Percentiles rank a stretch among this genome's conserved stretches.
Conservation (phyloP, 1,140 invertebrate genomes). For the Cardiocondyla obscurior region DNA sequence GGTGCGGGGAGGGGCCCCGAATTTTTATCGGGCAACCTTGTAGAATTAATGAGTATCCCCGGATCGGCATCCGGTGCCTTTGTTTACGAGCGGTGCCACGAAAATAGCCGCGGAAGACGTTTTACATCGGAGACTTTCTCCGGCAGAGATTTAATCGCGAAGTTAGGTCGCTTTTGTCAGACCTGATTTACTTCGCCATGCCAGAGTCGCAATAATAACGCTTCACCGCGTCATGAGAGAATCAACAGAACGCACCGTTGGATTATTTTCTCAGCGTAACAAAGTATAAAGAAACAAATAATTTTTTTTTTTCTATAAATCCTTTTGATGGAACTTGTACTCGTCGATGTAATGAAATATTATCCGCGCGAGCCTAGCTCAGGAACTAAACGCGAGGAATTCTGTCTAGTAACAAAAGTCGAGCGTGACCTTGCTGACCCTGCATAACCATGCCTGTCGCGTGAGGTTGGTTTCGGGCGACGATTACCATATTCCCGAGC, state of each 20-base stretch:
- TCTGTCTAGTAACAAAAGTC: constrained; percentile 9
- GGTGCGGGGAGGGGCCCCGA: background rate
- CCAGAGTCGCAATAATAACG: background rate
- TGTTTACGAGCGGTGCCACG: constrained; percentile 6
- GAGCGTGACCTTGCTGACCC: constrained; percentile 39
- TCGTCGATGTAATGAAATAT: background rate
- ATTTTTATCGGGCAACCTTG: constrained; percentile 41
- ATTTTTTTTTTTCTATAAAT: no score
- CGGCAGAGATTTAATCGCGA: constrained; percentile 18
- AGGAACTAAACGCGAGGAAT: background rate
- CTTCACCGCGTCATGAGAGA: background rate
- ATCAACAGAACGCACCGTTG: background rate
- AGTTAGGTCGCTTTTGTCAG: background rate
- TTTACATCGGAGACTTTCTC: background rate
- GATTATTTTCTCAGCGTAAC: background rate
- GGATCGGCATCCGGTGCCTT: constrained; percentile 13
- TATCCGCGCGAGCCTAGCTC: background rate
- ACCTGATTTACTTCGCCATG: background rate
- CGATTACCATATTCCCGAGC: constrained; percentile 73
- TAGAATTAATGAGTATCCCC: constrained; percentile 47
- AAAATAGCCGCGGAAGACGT: background rate
- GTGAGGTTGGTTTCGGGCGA: constrained; percentile 54
- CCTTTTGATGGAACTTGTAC: no score
- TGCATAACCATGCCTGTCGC: background rate
- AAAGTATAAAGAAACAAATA: no score